A percentile compares a stretch with the other conserved stretches of the same genome.
phyloP scores from a whole-genome alignment of 2,888 invertebrate species.

The Meghimatium bilineatum region DNA sequence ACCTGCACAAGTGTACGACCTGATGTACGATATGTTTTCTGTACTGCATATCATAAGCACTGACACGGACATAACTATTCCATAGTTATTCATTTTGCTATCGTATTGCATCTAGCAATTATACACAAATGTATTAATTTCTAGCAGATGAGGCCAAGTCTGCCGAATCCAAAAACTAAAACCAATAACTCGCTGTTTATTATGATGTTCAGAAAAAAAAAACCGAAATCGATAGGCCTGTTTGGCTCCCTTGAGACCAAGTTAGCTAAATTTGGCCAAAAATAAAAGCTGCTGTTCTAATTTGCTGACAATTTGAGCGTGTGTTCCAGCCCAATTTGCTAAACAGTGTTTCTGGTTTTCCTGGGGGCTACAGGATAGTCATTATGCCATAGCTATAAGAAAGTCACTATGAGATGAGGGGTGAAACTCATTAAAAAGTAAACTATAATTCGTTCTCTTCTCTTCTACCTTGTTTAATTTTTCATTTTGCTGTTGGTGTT shows the following conservation, averaged over 20 bases:
- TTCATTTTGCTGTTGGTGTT: too few species aligned
- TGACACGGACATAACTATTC: too few species aligned
- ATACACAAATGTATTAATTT: neutral
- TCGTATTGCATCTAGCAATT: too few species aligned
- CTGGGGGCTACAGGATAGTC: neutral
- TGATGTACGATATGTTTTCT: too few species aligned
- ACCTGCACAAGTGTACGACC: too few species aligned
- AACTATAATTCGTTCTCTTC: neutral
- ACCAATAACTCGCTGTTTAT: conserved; percentile 6
- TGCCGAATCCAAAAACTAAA: neutral
- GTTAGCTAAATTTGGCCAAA: conserved; percentile 10
- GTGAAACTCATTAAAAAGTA: neutral
- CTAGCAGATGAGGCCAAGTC: neutral
- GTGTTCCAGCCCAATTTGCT: conserved; percentile 27
- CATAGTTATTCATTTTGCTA: too few species aligned
- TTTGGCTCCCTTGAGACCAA: conserved; percentile 27
- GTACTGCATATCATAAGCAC: too few species aligned
- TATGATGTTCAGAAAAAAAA: neutral
- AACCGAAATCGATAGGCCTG: conserved; percentile 15
- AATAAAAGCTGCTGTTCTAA: conserved; percentile 24
- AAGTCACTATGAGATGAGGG: neutral
- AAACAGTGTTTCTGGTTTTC: conserved; percentile 4
- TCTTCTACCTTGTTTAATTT: too few species aligned
- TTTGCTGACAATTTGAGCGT: conserved; percentile 31
- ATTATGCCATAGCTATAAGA: neutral